Evolutionary conservation across 2,797 vertebrate genomes (phyloP), one percentile per base, ranked within the genome.

Genomic region (Malacoraja senta): DNA sequence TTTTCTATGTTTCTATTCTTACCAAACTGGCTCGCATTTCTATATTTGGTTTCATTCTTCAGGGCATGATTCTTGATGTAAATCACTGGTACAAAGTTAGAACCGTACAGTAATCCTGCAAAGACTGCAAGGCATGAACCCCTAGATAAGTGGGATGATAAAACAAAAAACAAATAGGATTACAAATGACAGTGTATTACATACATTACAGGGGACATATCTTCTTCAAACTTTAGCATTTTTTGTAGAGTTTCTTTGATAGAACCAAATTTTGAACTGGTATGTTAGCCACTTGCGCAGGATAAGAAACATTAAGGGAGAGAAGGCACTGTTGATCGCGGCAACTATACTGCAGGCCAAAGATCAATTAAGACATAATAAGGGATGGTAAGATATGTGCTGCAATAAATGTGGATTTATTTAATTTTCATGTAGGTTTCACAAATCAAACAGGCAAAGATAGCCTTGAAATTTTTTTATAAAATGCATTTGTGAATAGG

Each of bases 61-160:
- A 95, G 95, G 76, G 97, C 96, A 58, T 96, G 97, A 94, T 97
- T 97, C 95, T 98, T 98, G 93, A 99, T 98, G 94, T 98, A 98
- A 94, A 98, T 96, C 77, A 98, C 95, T 1, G 98, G 98, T 29
- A 97, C 86, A 94, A 98, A 97, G 63, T 96, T 96, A 29, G 95
- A 97, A 4, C 98, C 97, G 0, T 97, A 98, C 35, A 99, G 93
- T 93, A 98, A 94, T 76, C 98, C 98, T 1, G 97, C 96, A 91
- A 96, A 35, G 29, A 98, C 95, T 0, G 98, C 97, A 19, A 99
- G 95, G 93, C 96, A 93, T 95, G 96, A 98, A 29, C 98, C 98
- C 93, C 98, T 99, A 94, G 38, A 93, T 94, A 93, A 93, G 93
- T 94, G 53, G 58, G 58, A 1, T n/a, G 13, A 24, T 6, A 19